These are phyloP conservation scores for Apodemia hepburni DNA, from an alignment of 2,888 invertebrate genomes.

Conservation along the genomic window DNA sequence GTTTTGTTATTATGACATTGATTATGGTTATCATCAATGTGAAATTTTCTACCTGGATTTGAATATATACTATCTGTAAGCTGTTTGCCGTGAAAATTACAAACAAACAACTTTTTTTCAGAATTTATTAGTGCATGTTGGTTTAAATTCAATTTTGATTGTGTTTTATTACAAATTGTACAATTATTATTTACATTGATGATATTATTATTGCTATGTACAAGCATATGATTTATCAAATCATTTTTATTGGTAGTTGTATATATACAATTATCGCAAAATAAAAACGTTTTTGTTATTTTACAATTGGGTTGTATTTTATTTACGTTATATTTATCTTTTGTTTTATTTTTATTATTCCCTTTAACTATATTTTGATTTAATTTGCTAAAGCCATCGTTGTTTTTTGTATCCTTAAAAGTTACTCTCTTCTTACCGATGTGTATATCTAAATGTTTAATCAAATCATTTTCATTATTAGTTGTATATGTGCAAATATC, in stretches of 20 bases:
- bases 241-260: background rate
- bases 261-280: background rate
- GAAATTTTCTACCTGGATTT: no score
- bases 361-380: constrained; percentile 24
- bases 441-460: constrained; percentile 17
- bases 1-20: no score
- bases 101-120: constrained; percentile 17
- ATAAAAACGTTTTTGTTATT: background rate
- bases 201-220: background rate
- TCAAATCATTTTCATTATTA: constrained; percentile 2
- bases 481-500: constrained; percentile 24
- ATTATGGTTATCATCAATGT: no score
- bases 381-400: constrained; percentile 18
- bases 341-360: constrained; percentile 6
- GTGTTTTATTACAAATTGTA: constrained; percentile 26
- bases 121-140: constrained; percentile 16
- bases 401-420: background rate
- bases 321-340: background rate
- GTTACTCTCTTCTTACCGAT: background rate
- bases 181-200: constrained; percentile 28
- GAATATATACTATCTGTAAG: no score
- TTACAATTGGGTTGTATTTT: no score
- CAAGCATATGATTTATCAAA: background rate
- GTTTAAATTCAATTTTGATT: constrained; percentile 13
- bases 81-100: background rate